A percentile compares a stretch with the other conserved stretches of the same genome.
Conservation (phyloP, 92 coral and sea anemone genomes). For the Zoanthus sansibaricus region DNA sequence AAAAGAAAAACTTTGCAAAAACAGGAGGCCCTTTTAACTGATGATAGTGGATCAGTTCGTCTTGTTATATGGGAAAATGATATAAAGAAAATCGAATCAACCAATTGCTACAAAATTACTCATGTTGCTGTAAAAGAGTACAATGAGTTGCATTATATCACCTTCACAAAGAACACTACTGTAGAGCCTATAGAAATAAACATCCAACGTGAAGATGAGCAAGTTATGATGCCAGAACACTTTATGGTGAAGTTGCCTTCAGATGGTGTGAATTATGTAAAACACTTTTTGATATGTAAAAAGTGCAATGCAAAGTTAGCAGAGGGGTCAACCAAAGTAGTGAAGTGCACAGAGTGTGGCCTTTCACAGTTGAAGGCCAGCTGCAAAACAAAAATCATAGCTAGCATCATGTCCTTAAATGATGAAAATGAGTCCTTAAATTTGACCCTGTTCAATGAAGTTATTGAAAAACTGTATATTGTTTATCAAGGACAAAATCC, state of each 20-base stretch:
- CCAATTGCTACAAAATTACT: neutral
- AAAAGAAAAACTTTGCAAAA: neutral
- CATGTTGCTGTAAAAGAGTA: conserved; percentile 6
- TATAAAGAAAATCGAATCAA: neutral
- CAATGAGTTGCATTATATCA: neutral
- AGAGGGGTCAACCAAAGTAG: neutral
- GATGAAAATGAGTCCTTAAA: neutral
- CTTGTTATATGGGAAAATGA: neutral
- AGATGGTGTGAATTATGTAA: neutral
- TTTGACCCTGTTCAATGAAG: neutral
- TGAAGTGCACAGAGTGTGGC: neutral
- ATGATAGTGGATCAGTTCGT: neutral
- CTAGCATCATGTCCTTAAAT: neutral
- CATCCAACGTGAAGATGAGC: too few relatives aligned
- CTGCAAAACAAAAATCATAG: neutral
- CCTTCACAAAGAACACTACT: too few relatives aligned
- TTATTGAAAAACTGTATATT: conserved; percentile 1
- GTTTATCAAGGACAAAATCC: conserved; percentile 5
- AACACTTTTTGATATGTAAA: conserved; percentile 1
- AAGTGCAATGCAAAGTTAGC: neutral
- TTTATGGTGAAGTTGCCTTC: neutral
- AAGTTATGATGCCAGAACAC: too few relatives aligned
- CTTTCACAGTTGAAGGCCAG: conserved; percentile 1
- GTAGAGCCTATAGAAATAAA: too few relatives aligned
- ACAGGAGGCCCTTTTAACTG: neutral